phyloP scores from a whole-genome alignment of 2,888 invertebrate species.

The Choristoneura rosaceana region DNA sequence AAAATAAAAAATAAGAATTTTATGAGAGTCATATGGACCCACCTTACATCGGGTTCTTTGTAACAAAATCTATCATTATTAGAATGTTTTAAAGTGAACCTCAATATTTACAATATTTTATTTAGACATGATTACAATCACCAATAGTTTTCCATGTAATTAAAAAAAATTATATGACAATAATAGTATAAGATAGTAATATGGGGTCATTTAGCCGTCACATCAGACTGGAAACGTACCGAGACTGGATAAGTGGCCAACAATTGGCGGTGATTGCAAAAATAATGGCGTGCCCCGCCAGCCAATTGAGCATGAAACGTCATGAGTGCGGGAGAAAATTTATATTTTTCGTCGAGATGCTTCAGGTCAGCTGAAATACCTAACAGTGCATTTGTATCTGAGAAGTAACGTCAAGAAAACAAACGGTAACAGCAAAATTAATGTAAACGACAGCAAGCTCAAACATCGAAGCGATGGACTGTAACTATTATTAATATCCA shows the following conservation, averaged over 20 bases:
- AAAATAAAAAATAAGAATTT: too few species aligned
- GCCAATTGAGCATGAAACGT: constrained; percentile 63
- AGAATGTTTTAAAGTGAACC: too few species aligned
- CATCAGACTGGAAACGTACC: constrained; percentile 7
- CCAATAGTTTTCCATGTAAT: not conserved
- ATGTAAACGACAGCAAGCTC: not conserved
- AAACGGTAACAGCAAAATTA: not conserved
- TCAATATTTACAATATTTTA: too few species aligned
- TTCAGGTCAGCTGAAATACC: constrained; percentile 11
- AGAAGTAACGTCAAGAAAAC: not conserved
- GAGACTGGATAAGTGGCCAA: constrained; percentile 43
- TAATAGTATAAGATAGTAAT: constrained; percentile 5
- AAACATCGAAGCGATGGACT: too few species aligned
- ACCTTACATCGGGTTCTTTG: too few species aligned
- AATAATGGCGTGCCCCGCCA: constrained; percentile 66
- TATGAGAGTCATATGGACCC: too few species aligned
- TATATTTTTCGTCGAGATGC: constrained; percentile 10
- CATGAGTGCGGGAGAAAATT: constrained; percentile 42
- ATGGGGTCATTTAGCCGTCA: constrained; percentile 38
- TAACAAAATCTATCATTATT: too few species aligned
- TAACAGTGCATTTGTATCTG: not conserved
- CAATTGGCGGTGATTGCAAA: constrained; percentile 77
- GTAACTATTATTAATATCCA: too few species aligned
- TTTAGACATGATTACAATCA: not conserved
- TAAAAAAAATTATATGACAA: constrained; percentile 17